These are phyloP conservation scores for Electrophaes corylata DNA, from an alignment of 2,888 invertebrate genomes.

Conservation along the genomic window DNA sequence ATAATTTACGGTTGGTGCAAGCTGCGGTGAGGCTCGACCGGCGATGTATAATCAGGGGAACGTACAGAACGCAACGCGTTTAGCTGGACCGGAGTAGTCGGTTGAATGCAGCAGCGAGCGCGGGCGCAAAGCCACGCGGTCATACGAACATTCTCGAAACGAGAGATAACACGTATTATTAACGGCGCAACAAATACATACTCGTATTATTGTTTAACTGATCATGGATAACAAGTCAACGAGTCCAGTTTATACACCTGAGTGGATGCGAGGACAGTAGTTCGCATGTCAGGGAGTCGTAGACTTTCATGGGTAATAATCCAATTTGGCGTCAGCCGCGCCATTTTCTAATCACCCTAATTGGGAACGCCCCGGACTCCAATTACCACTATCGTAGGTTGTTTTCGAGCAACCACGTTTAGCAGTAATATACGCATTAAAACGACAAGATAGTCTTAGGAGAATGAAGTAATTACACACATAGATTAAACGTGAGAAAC, in stretches of 20 bases:
- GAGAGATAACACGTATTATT: constrained; percentile 71
- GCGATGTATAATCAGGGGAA: constrained; percentile 38
- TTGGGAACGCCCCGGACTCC: constrained; percentile 58
- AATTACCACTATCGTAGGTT: constrained; percentile 58
- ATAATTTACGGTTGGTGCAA: constrained; percentile 65
- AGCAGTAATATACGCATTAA: constrained; percentile 47
- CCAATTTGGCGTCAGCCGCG: constrained; percentile 59
- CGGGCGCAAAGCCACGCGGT: constrained; percentile 64
- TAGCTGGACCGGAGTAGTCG: constrained; percentile 24
- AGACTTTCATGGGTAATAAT: constrained; percentile 57
- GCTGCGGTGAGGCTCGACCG: constrained; percentile 45
- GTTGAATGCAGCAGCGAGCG: constrained; percentile 46
- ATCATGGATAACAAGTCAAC: constrained; percentile 46
- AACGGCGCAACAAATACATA: constrained; percentile 62
- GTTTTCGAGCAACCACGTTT: constrained; percentile 47
- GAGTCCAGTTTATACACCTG: background rate
- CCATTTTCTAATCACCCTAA: constrained; percentile 66
- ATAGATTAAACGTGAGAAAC: constrained; percentile 47
- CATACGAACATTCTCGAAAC: constrained; percentile 73
- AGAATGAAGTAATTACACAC: constrained; percentile 40
- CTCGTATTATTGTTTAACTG: constrained; percentile 34
- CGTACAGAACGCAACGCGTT: constrained; percentile 36
- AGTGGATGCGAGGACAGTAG: constrained; percentile 27
- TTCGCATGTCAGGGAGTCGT: constrained; percentile 47
- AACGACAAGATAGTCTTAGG: constrained; percentile 45